A percentile compares a stretch with the other conserved stretches of the same genome.
These are phyloP conservation scores for Escarpia spicata DNA, from an alignment of 2,888 invertebrate genomes.

Conservation along the genomic window DNA sequence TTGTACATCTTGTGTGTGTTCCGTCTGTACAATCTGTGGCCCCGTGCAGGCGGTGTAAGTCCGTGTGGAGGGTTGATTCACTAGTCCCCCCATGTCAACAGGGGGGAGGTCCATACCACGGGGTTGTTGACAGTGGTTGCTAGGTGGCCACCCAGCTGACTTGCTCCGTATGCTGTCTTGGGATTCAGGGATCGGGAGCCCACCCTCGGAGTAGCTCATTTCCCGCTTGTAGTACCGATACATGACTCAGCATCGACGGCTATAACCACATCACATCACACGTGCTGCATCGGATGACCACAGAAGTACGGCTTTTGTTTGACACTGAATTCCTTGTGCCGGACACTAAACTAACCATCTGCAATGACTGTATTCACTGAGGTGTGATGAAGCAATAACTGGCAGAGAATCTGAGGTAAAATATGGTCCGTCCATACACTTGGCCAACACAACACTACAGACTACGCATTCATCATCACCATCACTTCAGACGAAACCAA, in stretches of 20 bases:
- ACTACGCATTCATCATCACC: neutral
- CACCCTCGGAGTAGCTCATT: neutral
- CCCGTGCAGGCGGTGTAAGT: neutral
- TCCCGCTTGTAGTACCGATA: neutral
- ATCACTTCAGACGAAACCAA: neutral
- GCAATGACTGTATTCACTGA: neutral
- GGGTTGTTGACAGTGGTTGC: neutral
- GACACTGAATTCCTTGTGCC: neutral
- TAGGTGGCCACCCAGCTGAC: neutral
- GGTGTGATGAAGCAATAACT: neutral
- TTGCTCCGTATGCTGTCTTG: neutral
- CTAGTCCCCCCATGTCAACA: neutral
- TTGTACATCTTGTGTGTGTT: neutral
- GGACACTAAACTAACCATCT: neutral
- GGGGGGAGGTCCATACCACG: neutral
- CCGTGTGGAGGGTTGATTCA: neutral
- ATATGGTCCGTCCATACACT: neutral
- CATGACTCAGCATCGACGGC: neutral
- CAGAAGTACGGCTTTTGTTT: neutral
- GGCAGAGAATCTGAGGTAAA: neutral
- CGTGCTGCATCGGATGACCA: neutral
- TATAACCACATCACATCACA: neutral
- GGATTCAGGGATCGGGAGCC: neutral
- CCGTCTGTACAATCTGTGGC: neutral
- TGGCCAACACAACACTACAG: neutral